Evolutionary conservation across 2,888 invertebrate genomes (phyloP), one percentile per base, ranked within the genome.

Genomic region (Orthonevra nobilis): DNA sequence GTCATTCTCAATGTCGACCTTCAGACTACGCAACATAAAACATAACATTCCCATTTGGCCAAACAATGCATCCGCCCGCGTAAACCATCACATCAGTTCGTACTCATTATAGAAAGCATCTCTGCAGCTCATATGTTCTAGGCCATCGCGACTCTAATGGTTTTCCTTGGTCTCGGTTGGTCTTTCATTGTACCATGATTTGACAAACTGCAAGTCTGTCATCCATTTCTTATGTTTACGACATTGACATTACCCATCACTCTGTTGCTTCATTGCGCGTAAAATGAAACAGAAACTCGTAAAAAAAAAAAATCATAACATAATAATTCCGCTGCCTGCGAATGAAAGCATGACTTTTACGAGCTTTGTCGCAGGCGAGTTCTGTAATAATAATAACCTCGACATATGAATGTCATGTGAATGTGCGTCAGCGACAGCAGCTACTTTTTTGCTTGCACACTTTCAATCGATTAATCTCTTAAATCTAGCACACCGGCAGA

Each of bases 381-480:
- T 23, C 23, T 23, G 23, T 5, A 23, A 23, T 5, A 23, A 5
- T 5, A 23, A 23, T 23, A 23, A 23, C 23, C 23, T 3, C 5
- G 23, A 23, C n/a, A n/a, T n/a, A n/a, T n/a, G n/a, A n/a, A n/a
- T n/a, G n/a, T n/a, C n/a, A n/a, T n/a, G n/a, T n/a, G n/a, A n/a
- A n/a, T n/a, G n/a, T n/a, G n/a, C n/a, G n/a, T n/a, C 23, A 23
- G 23, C 5, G 23, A 23, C 23, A n/a, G n/a, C n/a, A n/a, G n/a
- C n/a, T n/a, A n/a, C n/a, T 4, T 6, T 12, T 7, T 17, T 6
- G 17, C 17, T 32, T 32, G 30, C 1, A 15, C 44, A 28, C 26
- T 14, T 36, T 23, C 17, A 54, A n/a, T 54, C 54, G 54, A 38
- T 54, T 54, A 15, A 34, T 34, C n/a, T 23, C 14, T 26, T 26